These are phyloP conservation scores for Dreissena rostriformis DNA, from an alignment of 1,140 invertebrate genomes.

Conservation along the genomic window DNA sequence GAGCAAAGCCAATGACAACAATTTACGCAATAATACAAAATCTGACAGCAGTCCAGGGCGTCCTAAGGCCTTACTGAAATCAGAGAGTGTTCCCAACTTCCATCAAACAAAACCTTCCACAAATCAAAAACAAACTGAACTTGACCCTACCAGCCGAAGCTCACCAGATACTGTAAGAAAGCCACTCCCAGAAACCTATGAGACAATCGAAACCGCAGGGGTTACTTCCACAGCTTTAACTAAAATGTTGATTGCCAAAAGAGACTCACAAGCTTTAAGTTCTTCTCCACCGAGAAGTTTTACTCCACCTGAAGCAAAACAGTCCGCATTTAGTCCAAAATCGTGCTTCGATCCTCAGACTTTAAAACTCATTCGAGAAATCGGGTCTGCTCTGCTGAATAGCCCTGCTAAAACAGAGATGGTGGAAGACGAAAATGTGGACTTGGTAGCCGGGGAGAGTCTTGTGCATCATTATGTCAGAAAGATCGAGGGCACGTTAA, in stretches of 20 bases:
- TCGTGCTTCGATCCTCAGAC: constrained; percentile 64
- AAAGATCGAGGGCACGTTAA: constrained; percentile 69
- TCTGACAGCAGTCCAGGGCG: not conserved
- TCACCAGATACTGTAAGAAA: no score
- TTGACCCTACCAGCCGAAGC: no score
- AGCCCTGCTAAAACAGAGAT: constrained; percentile 63
- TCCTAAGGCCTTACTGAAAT: not conserved
- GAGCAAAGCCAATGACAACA: constrained; percentile 19
- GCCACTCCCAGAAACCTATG: no score
- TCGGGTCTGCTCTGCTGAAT: constrained; percentile 71
- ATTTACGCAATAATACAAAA: not conserved
- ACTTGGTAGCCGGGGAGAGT: constrained; percentile 51
- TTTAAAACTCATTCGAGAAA: constrained; percentile 71
- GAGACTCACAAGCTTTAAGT: no score
- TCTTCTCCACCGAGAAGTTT: no score
- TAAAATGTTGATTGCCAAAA: no score
- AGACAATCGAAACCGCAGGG: no score
- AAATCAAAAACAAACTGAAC: no score
- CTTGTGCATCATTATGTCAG: constrained; percentile 70
- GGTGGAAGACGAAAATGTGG: constrained; percentile 53
- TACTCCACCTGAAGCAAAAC: constrained; percentile 18
- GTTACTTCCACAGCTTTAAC: no score
- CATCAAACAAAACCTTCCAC: not conserved
- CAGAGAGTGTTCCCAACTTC: not conserved
- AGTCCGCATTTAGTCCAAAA: not conserved